Conservation (phyloP, 2,888 invertebrate genomes). For the Plutella xylostella region DNA sequence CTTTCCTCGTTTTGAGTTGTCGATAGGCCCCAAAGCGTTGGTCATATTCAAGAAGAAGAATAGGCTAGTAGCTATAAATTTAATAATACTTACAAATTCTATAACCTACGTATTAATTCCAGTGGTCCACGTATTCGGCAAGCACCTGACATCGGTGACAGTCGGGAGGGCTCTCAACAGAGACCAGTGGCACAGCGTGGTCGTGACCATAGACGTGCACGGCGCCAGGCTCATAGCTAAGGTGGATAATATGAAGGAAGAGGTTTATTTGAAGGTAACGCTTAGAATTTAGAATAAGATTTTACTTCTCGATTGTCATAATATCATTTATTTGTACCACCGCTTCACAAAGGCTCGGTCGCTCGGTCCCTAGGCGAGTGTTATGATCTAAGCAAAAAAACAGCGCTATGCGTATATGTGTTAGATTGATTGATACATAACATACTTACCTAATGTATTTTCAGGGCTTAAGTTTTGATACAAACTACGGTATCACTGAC, state of each 20-base stretch:
- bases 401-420: not conserved
- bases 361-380: too few relatives aligned
- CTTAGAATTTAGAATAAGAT: too few relatives aligned
- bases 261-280: constrained; percentile 79
- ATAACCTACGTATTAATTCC: too few relatives aligned
- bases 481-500: constrained; percentile 87
- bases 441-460: constrained; percentile 22
- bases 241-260: constrained; percentile 86
- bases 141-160: constrained; percentile 84
- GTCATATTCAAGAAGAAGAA: too few relatives aligned
- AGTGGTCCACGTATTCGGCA: constrained; percentile 92
- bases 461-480: constrained; percentile 82
- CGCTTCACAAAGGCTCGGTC: too few relatives aligned
- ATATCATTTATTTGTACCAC: too few relatives aligned
- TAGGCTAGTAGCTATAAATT: too few relatives aligned
- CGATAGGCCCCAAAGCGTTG: too few relatives aligned
- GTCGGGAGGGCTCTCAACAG: constrained; percentile 90
- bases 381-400: not conserved
- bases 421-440: not conserved
- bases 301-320: not conserved
- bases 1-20: too few relatives aligned
- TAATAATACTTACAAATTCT: too few relatives aligned
- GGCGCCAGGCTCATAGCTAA: constrained; percentile 85
- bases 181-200: constrained; percentile 91
- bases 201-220: constrained; percentile 88